Evolutionary conservation across 2,113 vertebrate species (phyloP), one percentile per base, ranked within the genome.

Genomic region (Nyctereutes procyonoides): DNA sequence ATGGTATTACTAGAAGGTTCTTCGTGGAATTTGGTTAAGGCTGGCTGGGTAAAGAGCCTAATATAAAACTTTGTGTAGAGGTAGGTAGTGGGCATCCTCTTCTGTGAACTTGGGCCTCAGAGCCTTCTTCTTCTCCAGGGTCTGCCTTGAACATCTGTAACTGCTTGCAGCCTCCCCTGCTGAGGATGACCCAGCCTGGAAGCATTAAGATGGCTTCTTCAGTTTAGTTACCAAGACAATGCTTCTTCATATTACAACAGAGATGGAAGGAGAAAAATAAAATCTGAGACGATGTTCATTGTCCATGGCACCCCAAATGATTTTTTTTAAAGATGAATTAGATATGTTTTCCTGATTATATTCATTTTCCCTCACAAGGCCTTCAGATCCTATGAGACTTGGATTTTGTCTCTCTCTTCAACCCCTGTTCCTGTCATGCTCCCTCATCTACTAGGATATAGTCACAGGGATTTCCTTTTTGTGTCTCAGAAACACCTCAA

Each of bases 221-320:
- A 51, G 30, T 60, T 62, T 92, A n/a, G 82, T 87, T 69, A 86
- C 26, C 22, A 74, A 60, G 90, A 35, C n/a, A 86, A 22, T 6
- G 3, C 43, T 90, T 26, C 35, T 90, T 26, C 35, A 12, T 69
- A 55, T 84, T 35, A 62, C 8, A 20, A n/a, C 43, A 81, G 76
- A 85, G 28, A 4, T 28, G 65, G 32, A 53, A 1, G 43, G 83
- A 16, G 76, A 95, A 96, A 96, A 35, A 43, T 86, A 81, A 96
- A 90, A 73, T 73, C 32, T 15, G n/a, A 93, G 77, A 51, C 22
- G 60, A 28, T 11, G 6, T 76, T 81, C 13, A n/a, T 84, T 96
- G 55, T 90, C 58, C 1, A 10, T 71, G 43, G 77, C 19, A 94
- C 32, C 32, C 58, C 48, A 69, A 77, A 43, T 35, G 15, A 4